Percentiles rank a stretch among this genome's conserved stretches.
These are phyloP conservation scores for Poecilus cupreus DNA, from an alignment of 2,888 invertebrate genomes.

Conservation along the genomic window DNA sequence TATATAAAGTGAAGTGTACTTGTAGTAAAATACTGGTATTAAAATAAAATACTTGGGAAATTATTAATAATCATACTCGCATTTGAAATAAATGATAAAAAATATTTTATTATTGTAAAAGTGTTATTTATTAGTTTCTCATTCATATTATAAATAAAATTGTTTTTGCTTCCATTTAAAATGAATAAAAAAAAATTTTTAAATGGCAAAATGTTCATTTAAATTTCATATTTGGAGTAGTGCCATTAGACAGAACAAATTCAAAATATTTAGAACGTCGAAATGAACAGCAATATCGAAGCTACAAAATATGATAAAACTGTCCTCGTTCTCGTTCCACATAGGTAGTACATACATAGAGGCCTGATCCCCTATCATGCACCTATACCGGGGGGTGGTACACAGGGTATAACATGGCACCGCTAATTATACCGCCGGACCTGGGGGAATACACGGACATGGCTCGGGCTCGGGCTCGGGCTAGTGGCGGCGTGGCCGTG, in stretches of 20 bases:
- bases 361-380: neutral
- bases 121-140: too few relatives aligned
- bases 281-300: too few relatives aligned
- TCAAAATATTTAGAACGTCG: neutral
- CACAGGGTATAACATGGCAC: constrained; percentile 52
- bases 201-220: neutral
- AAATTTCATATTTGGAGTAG: too few relatives aligned
- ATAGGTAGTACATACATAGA: neutral
- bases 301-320: neutral
- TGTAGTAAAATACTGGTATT: too few relatives aligned
- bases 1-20: too few relatives aligned
- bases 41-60: too few relatives aligned
- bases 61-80: too few relatives aligned
- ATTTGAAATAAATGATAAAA: too few relatives aligned
- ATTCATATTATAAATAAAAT: too few relatives aligned
- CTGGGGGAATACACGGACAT: constrained; percentile 54
- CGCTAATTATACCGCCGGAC: constrained; percentile 56
- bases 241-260: neutral
- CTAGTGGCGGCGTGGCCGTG: constrained; percentile 2
- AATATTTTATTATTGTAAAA: too few relatives aligned
- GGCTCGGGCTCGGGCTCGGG: constrained; percentile 2
- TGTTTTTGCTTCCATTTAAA: too few relatives aligned
- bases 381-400: neutral
- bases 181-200: neutral
- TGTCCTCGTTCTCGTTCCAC: neutral